A percentile compares a stretch with the other conserved stretches of the same genome.
phyloP scores from a whole-genome alignment of 2,888 invertebrate genomes.

The Aphrophora alni region DNA sequence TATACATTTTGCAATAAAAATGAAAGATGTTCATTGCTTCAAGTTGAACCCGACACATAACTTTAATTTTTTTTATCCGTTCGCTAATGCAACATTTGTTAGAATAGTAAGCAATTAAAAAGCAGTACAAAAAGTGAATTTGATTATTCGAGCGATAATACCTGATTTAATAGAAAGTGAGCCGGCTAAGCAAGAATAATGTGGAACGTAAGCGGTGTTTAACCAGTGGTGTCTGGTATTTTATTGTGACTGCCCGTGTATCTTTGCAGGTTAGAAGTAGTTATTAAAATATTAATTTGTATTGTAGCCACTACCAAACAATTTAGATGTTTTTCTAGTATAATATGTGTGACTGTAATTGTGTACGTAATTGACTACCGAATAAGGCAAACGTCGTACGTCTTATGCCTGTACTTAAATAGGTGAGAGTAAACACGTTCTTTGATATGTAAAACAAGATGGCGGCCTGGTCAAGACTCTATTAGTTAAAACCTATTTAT shows the following conservation, averaged over 20 bases:
- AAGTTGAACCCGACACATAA: no score
- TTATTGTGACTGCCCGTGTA: not conserved
- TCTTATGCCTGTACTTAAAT: not conserved
- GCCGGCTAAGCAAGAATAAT: not conserved
- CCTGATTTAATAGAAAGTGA: not conserved
- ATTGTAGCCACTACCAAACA: not conserved
- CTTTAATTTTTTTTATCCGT: not conserved
- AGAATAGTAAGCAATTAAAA: not conserved
- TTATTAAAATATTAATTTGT: constrained; percentile 6
- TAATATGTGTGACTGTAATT: not conserved
- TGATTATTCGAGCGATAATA: not conserved
- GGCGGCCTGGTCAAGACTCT: not conserved
- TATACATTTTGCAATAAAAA: no score
- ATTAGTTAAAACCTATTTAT: no score
- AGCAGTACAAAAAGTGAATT: not conserved
- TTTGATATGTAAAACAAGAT: not conserved
- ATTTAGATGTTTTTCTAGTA: not conserved
- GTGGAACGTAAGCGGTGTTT: not conserved
- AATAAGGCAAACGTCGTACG: not conserved
- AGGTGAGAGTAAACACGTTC: not conserved
- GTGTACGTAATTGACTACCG: not conserved
- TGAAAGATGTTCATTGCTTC: no score
- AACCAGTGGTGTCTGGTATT: not conserved
- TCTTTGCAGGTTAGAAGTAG: not conserved
- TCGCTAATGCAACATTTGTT: not conserved